Conservation (phyloP, 2,888 invertebrate genomes). For the Unio pictorum region DNA sequence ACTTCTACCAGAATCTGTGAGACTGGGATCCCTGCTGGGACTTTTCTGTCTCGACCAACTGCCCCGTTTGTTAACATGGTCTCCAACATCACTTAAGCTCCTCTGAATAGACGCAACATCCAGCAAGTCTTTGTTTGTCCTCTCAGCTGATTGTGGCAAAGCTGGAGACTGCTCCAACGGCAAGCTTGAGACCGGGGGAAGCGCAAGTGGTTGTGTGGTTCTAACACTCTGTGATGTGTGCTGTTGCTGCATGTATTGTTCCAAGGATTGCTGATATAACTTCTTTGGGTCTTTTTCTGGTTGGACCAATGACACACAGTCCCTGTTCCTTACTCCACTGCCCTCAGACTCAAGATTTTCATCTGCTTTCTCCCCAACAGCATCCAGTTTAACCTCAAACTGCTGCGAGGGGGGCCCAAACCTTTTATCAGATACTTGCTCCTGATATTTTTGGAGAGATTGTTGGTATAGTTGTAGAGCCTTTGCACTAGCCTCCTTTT, state of each 20-base stretch:
- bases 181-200: too few species aligned
- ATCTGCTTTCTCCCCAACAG: conserved; percentile 13
- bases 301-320: conserved; percentile 17
- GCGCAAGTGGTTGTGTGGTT: too few species aligned
- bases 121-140: conserved; percentile 4
- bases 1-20: conserved; percentile 6
- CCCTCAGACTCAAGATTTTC: conserved; percentile 8
- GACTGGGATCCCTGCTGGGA: conserved; percentile 7
- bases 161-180: conserved; percentile 15
- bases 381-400: conserved; percentile 34
- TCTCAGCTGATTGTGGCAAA: conserved; percentile 20
- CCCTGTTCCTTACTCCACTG: conserved; percentile 26
- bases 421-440: conserved; percentile 20
- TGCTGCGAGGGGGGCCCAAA: conserved; percentile 21
- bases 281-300: conserved; percentile 37
- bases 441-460: conserved; percentile 46
- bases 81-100: conserved; percentile 39
- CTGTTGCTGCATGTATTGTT: conserved; percentile 40
- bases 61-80: conserved; percentile 15
- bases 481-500: conserved; percentile 54
- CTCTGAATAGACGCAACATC: conserved; percentile 21
- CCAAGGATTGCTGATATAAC: conserved; percentile 61
- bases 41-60: conserved; percentile 11
- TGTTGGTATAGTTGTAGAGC: conserved; percentile 63
- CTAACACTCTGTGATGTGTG: conserved; percentile 1